Base-by-base conservation (phyloP, 2,888 invertebrate species). In the Chymomyza amoena region DNA sequence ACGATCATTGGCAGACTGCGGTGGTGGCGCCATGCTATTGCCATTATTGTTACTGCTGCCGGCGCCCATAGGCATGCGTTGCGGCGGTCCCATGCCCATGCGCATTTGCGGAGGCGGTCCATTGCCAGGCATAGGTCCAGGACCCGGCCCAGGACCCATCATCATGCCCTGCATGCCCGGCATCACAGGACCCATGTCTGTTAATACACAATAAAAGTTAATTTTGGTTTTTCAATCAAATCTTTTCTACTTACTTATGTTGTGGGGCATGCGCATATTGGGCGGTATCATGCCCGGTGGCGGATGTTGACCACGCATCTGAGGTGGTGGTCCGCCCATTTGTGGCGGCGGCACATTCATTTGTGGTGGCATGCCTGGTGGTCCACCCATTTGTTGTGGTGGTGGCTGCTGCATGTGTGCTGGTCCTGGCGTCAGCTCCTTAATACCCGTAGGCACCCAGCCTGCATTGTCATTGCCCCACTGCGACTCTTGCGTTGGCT, bases 401-500 rank as follows among this genome's bases (percentile, higher is more conserved):
- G 89, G 91, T 7, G 77, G 84, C 54, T 81, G 84, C 61, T 87
- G 87, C 66, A 81, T 88, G 71, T 89, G 90, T 50, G 77, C 86
- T 5, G 94, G 93, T 0, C 94, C 95, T 0, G 95, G 95, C 1
- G 95, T 95, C 69, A 95, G 91, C 87, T 95, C 94, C 89, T 95
- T 95, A 67, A 95, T 95, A 76, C 95, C 95, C 20, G 90, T 89
- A 9, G 95, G 95, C 32, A 93, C 93, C 95, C 95, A 95, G 18
- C 93, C 93, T 6, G 92, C 92, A 76, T 93, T 93, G 59, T 91
- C 91, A 78, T 93, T 93, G 84, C 93, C 93, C 95, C 95, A 95
- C 81, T 95, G 95, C 61, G 93, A 94, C 87, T 95, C 95, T 87
- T 95, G 95, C 0, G 95, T 95, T 0, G 95, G 95, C 88, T 95